Base-by-base conservation (phyloP, 2,113 vertebrate genomes). In the Corythaixoides concolor region DNA sequence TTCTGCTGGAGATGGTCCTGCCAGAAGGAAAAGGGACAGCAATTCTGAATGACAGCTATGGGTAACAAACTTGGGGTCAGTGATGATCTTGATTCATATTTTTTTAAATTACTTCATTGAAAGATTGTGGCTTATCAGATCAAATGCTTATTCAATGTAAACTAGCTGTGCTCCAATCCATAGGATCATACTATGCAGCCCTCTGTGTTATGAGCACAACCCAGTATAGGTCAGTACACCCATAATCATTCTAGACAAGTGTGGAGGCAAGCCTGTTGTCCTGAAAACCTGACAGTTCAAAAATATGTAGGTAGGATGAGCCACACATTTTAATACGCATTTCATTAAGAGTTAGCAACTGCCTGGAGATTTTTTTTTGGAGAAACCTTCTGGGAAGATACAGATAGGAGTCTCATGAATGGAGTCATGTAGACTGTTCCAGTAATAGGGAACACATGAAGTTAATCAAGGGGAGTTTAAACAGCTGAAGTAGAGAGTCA, bases 1-100 rank as follows among this genome's bases (percentile, higher is more conserved):
- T 92, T 98, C 98, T 41, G 97, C 98, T 97, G 98, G 78, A 53
- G 85, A 95, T 49, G 98, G 97, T 62, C 98, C 98, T 98, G 97
- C 74, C 35, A 47, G 90, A 74, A 45, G 74, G 53, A 76, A 96
- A 37, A 88, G 53, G 56, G 45, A 90, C 76, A 89, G 62, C 35
- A 79, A 33, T 60, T 53, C 75, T 33, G 45, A 87, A 35, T 56
- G 30, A 74, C 37, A 73, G 59, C 55, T 43, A 55, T 20, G 15
- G 32, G 37, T 50, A 55, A 68, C 43, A 45, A 50, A 63, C 17
- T 2, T 53, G 32, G n/a, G 23, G 24, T 59, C 39, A 82, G 30
- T 20, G 23, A 45, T 47, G 24, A 68, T n/a, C 69, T 39, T 21
- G 13, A 11, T 26, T 60, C 7, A 0, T 50, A 4, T 47, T 69